Percentiles rank a stretch among this genome's conserved stretches.
Conservation (phyloP, 2,113 vertebrate genomes). For the Columbina picui region DNA sequence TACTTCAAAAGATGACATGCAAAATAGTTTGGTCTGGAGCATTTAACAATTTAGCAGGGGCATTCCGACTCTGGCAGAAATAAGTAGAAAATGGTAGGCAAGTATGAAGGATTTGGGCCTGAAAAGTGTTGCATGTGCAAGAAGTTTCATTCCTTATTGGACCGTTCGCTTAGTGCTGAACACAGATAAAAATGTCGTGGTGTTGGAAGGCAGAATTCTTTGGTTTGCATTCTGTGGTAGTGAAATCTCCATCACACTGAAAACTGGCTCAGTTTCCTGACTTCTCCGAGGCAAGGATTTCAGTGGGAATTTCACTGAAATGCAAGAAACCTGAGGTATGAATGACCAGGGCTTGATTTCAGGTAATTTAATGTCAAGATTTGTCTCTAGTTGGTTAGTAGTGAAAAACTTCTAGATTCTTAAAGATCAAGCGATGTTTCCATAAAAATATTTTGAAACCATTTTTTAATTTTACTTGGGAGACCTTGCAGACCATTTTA, state of each 20-base stretch:
- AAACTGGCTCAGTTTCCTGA: background rate
- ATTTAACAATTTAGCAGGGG: background rate
- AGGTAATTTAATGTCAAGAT: background rate
- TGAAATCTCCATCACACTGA: background rate
- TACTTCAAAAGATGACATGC: background rate
- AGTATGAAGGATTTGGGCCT: background rate
- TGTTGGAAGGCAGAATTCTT: background rate
- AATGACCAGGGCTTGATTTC: background rate
- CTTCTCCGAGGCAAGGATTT: background rate
- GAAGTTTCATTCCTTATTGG: background rate
- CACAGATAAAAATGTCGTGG: background rate
- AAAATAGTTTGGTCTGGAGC: background rate
- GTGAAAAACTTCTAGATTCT: background rate
- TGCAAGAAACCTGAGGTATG: no score
- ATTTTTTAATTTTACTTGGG: background rate
- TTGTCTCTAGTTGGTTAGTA: background rate
- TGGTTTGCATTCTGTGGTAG: background rate
- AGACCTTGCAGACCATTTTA: background rate
- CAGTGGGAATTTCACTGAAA: background rate
- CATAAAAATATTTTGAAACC: background rate
- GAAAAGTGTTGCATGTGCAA: fast-evolving
- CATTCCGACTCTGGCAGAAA: background rate
- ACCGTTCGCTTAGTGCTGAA: background rate
- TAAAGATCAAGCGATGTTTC: background rate
- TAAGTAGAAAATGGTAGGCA: background rate